These are phyloP conservation scores for Himalopsyche tibetana DNA, from an alignment of 2,888 invertebrate species.

Conservation along the genomic window DNA sequence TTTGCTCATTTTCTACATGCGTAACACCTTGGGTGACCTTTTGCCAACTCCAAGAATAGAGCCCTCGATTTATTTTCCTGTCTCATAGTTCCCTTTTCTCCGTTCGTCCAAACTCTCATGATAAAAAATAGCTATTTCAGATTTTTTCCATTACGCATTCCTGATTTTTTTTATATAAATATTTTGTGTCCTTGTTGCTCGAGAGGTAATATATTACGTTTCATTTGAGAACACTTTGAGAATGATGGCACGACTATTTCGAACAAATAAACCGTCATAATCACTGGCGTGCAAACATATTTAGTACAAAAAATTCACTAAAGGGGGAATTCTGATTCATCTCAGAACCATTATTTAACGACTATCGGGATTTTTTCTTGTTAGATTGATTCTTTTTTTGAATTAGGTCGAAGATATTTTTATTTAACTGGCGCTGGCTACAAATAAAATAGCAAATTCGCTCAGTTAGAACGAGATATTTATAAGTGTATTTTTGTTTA, in stretches of 20 bases:
- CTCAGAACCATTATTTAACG: not conserved
- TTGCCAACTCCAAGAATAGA: conserved; percentile 26
- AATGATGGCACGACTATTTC: conserved; percentile 29
- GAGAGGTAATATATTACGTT: conserved; percentile 35
- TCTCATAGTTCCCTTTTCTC: not conserved
- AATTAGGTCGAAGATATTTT: too few relatives aligned
- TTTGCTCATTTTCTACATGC: not conserved
- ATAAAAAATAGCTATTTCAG: not conserved
- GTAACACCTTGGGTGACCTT: conserved; percentile 19
- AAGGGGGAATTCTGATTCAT: conserved; percentile 1
- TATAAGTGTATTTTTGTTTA: too few relatives aligned
- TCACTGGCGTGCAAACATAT: not conserved
- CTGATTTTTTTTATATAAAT: not conserved
- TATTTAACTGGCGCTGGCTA: too few relatives aligned
- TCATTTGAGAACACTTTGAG: conserved; percentile 38
- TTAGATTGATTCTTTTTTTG: conserved; percentile 10
- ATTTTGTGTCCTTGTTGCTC: conserved; percentile 4
- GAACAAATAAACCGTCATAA: not conserved
- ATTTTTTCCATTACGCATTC: conserved; percentile 22
- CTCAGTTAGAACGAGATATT: too few relatives aligned
- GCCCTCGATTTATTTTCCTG: not conserved
- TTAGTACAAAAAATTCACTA: not conserved
- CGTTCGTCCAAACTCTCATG: not conserved
- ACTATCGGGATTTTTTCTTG: not conserved
- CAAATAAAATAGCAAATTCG: too few relatives aligned